A percentile compares a stretch with the other conserved stretches of the same genome.
Conservation (phyloP, 2,797 vertebrate genomes). For the Phataginus tetradactyla region DNA sequence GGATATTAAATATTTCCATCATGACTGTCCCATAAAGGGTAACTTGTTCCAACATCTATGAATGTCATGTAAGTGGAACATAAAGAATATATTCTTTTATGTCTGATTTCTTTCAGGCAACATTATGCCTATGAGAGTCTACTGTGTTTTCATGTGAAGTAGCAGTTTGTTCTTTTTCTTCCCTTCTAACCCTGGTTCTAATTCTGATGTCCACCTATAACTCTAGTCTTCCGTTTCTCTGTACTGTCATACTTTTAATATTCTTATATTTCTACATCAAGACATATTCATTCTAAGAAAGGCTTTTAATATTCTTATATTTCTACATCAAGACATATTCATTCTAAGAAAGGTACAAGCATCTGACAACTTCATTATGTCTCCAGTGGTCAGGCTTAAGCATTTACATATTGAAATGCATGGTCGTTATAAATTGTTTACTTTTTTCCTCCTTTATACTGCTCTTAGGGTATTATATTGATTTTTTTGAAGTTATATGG, state of each 20-base stretch:
- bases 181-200: too few relatives aligned
- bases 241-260: not conserved
- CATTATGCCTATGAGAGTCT: rapidly evolving
- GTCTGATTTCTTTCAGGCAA: too few relatives aligned
- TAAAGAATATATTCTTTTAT: rapidly evolving
- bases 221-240: not conserved
- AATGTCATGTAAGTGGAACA: rapidly evolving
- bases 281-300: not conserved
- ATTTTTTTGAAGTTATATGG: not conserved
- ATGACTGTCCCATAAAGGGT: too few relatives aligned
- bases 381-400: not conserved
- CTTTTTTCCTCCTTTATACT: not conserved
- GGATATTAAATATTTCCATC: not conserved
- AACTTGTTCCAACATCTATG: not conserved
- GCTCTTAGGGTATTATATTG: not conserved
- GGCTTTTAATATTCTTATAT: not conserved
- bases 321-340: not conserved
- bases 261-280: not conserved
- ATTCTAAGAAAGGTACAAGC: not conserved
- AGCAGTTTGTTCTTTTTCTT: not conserved
- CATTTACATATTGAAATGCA: not conserved
- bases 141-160: rapidly evolving
- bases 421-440: not conserved
- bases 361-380: not conserved
- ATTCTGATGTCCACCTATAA: not conserved